Percentiles rank a stretch among this genome's conserved stretches.
Conservation (phyloP, 2,797 vertebrate genomes). For the Danio tinwini region DNA sequence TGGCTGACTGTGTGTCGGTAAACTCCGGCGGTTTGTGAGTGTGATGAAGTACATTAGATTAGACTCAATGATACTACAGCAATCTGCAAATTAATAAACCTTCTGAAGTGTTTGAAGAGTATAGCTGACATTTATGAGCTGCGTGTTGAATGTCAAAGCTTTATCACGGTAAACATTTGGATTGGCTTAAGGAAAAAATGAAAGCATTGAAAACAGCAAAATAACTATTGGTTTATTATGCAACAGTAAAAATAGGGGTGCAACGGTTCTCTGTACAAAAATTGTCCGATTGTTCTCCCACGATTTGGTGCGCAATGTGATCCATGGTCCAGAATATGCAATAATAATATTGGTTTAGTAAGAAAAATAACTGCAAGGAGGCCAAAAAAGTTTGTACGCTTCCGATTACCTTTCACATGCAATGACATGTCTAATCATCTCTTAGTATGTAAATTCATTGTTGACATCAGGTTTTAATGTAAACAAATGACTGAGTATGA, state of each 20-base stretch:
- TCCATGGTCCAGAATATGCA: too few species aligned
- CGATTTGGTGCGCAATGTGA: too few species aligned
- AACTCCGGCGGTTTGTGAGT: background rate
- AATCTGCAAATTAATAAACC: background rate
- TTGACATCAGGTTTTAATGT: too few species aligned
- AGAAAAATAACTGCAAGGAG: too few species aligned
- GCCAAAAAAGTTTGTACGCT: too few species aligned
- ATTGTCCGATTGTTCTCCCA: too few species aligned
- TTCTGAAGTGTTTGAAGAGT: background rate
- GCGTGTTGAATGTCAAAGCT: background rate
- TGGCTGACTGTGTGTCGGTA: background rate
- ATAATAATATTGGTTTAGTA: too few species aligned
- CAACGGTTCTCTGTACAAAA: too few species aligned
- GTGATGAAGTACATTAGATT: slow-evolving; percentile 5
- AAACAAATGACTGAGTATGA: too few species aligned
- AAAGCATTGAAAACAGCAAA: background rate
- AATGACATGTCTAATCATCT: too few species aligned
- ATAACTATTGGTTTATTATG: background rate
- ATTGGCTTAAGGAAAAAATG: background rate
- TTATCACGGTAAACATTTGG: background rate
- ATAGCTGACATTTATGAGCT: background rate
- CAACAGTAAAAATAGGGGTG: background rate
- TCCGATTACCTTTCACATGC: too few species aligned
- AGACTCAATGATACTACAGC: background rate
- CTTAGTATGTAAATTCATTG: too few species aligned